Base-by-base conservation (phyloP, 2,888 invertebrate species). In the Sipha maydis region DNA sequence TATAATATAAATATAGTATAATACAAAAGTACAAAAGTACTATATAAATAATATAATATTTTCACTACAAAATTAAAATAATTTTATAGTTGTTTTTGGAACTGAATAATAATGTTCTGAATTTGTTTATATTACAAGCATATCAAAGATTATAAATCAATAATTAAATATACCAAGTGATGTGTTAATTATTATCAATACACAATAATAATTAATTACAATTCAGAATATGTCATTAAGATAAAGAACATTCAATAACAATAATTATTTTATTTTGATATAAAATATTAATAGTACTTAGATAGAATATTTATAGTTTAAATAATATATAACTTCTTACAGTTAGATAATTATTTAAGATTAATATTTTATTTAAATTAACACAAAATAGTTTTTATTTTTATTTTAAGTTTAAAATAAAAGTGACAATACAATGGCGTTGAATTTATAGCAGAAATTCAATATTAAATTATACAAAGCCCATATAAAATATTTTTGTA, bases 151-250 rank as follows among this genome's bases (percentile, higher is more conserved):
- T 34, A 34, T 34, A 34, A 34, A 34, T 34, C 34, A 34, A 34
- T 34, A 34, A 73, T 71, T 56, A 54, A 41, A 25, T 54, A 71
- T 54, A 56, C 71, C n/a, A 56, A 73, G 73, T 83, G 73, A n/a
- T 19, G 7, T 0, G 34, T 73, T 73, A 54, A 83, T 34, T 19
- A 34, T n/a, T 28, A 83, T 61, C 11, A 61, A 48, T 0, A 48
- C 1, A 9, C 48, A 48, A 75, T n/a, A 75, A 75, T 83, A 34
- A n/a, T 83, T 56, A 75, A 75, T 38, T 83, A 56, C 11, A 83
- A 38, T 75, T 28, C 38, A 83, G 5, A 83, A 28, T 75, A 56
- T 56, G 11, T 19, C n/a, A 61, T 83, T 75, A 0, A 61, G 71
- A 83, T 73, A 11, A 19, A 41, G 48, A 83, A 83, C 48, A 38